Conservation (phyloP, 2,888 invertebrate species). For the Eucriotettix oculatus region DNA sequence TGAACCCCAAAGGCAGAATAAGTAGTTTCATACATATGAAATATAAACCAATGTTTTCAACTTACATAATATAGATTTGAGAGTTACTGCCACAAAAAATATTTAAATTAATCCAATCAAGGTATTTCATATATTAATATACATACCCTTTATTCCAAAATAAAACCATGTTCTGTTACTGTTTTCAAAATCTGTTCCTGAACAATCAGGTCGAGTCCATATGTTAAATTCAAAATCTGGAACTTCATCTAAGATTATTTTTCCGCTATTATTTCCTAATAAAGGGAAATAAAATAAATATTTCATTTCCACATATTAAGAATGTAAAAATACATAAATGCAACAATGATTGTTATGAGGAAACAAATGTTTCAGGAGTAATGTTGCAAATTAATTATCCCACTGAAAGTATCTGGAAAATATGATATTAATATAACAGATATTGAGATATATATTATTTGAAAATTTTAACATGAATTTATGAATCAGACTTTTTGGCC, state of each 20-base stretch:
- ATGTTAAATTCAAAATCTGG: constrained; percentile 71
- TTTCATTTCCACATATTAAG: too few relatives aligned
- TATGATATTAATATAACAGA: too few relatives aligned
- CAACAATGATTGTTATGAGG: neutral
- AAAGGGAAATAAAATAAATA: neutral
- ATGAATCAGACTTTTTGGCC: too few relatives aligned
- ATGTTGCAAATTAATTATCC: neutral
- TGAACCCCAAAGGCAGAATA: too few relatives aligned
- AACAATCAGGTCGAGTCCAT: constrained; percentile 82
- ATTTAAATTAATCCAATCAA: too few relatives aligned
- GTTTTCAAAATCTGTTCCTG: constrained; percentile 74
- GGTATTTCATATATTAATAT: neutral
- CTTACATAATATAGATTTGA: too few relatives aligned
- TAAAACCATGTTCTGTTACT: constrained; percentile 86
- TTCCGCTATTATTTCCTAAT: neutral
- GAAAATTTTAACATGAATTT: too few relatives aligned
- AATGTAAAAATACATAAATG: neutral
- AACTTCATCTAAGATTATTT: constrained; percentile 24
- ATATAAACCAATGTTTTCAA: too few relatives aligned
- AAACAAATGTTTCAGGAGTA: neutral
- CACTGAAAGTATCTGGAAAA: too few relatives aligned
- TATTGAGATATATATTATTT: too few relatives aligned
- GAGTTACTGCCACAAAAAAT: too few relatives aligned
- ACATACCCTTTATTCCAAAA: constrained; percentile 53
- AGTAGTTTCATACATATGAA: too few relatives aligned